Evolutionary conservation across 2,888 invertebrate species (phyloP).

Genomic region (Chymomyza procnemis): DNA sequence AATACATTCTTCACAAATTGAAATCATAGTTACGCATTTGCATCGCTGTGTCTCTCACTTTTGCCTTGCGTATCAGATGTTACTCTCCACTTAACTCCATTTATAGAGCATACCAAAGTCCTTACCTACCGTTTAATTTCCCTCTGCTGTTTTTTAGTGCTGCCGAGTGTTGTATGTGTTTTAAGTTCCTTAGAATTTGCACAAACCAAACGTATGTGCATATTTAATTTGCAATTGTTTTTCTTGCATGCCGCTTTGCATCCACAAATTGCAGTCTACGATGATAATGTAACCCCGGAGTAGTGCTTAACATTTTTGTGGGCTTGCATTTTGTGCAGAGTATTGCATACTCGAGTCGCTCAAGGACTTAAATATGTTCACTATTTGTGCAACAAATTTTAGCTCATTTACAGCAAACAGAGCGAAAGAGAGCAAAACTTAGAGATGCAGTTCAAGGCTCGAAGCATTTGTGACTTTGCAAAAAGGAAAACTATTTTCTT

Average conservation of each 20-base stretch:
- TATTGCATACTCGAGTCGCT: not conserved
- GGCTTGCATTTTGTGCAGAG: not conserved
- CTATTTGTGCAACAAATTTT: slow-evolving; percentile 64
- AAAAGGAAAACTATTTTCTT: slow-evolving; percentile 57
- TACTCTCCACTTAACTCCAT: too few relatives aligned
- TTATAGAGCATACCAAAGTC: not conserved
- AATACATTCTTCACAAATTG: too few relatives aligned
- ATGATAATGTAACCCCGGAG: not conserved
- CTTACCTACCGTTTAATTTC: not conserved
- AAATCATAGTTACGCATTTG: too few relatives aligned
- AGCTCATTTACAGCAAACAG: slow-evolving; percentile 64
- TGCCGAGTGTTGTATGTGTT: slow-evolving; percentile 27
- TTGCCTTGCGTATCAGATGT: too few relatives aligned
- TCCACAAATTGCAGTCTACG: slow-evolving; percentile 25
- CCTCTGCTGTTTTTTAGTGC: slow-evolving; percentile 10
- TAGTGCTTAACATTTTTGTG: too few relatives aligned
- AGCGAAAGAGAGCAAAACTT: slow-evolving; percentile 15
- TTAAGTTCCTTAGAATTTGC: slow-evolving; percentile 45
- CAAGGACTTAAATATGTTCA: slow-evolving; percentile 23
- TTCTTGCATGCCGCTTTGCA: slow-evolving; percentile 52
- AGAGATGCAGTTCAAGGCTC: not conserved
- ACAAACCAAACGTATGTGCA: slow-evolving; percentile 66
- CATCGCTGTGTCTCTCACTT: too few relatives aligned
- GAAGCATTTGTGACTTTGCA: slow-evolving; percentile 44
- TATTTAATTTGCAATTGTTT: slow-evolving; percentile 66